Evolutionary conservation across 2,113 vertebrate genomes (phyloP).

Genomic region (Catharus bicknelli): DNA sequence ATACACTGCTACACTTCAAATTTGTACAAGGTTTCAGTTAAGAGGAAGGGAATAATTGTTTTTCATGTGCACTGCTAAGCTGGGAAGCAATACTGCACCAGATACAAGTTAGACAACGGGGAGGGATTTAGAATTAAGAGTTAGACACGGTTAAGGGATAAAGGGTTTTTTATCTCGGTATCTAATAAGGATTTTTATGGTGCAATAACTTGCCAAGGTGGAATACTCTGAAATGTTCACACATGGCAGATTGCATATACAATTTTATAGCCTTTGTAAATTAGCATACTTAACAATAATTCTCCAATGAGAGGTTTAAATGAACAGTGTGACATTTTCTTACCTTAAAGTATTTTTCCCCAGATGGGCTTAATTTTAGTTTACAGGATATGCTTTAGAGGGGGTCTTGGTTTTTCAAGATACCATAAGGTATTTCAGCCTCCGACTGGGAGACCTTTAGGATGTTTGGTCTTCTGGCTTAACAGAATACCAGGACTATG

Average conservation of each 20-base stretch:
- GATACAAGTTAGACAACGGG: neutral
- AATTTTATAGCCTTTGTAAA: neutral
- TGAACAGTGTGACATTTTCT: neutral
- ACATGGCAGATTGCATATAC: accelerated
- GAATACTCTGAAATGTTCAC: accelerated
- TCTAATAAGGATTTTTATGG: neutral
- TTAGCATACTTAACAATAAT: neutral
- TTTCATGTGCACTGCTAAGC: neutral
- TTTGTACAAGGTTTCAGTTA: neutral
- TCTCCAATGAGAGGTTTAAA: neutral
- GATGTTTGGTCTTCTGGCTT: neutral
- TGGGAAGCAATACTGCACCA: accelerated
- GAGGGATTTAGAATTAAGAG: neutral
- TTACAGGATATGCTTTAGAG: neutral
- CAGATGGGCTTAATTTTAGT: neutral
- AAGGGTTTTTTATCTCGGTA: neutral
- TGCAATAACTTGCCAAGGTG: neutral
- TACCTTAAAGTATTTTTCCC: neutral
- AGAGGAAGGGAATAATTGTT: neutral
- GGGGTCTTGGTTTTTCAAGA: neutral
- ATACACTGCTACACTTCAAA: neutral
- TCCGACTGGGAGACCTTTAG: neutral
- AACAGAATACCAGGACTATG: neutral
- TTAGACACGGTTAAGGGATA: neutral
- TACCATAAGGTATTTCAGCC: neutral